phyloP scores from a whole-genome alignment of 2,888 invertebrate genomes.

The Arrhopalites spinosus region DNA sequence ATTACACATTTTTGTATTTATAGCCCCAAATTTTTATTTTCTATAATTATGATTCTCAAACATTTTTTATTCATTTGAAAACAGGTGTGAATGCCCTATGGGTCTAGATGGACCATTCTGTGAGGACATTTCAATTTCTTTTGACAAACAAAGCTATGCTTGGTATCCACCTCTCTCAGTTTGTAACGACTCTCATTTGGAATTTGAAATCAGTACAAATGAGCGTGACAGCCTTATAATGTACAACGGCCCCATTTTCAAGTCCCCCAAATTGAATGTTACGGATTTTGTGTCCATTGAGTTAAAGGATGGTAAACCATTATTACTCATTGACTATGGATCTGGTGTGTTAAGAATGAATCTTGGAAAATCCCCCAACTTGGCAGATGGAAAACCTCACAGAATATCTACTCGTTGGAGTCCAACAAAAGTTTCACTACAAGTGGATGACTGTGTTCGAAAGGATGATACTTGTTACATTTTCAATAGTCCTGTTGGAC shows the following conservation, averaged over 20 bases:
- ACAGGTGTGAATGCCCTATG: conserved; percentile 78
- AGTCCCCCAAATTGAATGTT: conserved; percentile 39
- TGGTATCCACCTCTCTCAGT: conserved; percentile 86
- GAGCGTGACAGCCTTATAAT: conserved; percentile 81
- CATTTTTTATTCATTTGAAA: not conserved
- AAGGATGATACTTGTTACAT: conserved; percentile 48
- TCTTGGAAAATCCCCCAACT: conserved; percentile 68
- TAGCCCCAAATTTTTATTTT: not conserved
- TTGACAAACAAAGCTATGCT: conserved; percentile 89
- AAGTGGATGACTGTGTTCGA: conserved; percentile 52
- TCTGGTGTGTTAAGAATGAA: conserved; percentile 75
- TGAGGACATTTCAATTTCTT: conserved; percentile 84
- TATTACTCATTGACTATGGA: conserved; percentile 85
- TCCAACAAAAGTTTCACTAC: conserved; percentile 49
- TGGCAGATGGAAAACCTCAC: conserved; percentile 86
- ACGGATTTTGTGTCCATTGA: conserved; percentile 88
- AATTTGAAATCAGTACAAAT: conserved; percentile 78
- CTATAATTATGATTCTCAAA: not conserved
- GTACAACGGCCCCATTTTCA: conserved; percentile 78
- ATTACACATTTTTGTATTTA: not conserved
- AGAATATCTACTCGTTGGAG: conserved; percentile 76
- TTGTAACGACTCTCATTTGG: conserved; percentile 81
- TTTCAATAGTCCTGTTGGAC: conserved; percentile 65
- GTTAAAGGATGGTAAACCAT: conserved; percentile 78
- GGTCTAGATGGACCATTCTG: conserved; percentile 86